phyloP scores from a whole-genome alignment of 2,888 invertebrate species.

The Lucinisca nassula region DNA sequence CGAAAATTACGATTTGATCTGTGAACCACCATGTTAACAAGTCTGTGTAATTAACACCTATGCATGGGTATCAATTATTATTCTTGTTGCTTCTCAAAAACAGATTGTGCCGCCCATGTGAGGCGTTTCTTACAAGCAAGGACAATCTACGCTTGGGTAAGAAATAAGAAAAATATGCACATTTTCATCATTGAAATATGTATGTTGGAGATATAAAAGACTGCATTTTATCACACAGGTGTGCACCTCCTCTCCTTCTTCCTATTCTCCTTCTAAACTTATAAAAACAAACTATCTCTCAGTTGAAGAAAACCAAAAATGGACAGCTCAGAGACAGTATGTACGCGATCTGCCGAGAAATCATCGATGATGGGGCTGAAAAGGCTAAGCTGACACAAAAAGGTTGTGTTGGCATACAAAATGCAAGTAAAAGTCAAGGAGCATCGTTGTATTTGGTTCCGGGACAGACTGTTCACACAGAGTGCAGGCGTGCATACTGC shows the following conservation, averaged over 20 bases:
- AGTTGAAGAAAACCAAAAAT: background rate
- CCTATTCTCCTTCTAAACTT: too few relatives aligned
- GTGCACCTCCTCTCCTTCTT: background rate
- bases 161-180: background rate
- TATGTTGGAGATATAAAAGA: too few relatives aligned
- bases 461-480: conserved; percentile 11
- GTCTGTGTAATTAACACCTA: background rate
- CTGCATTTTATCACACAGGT: too few relatives aligned
- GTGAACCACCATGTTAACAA: too few relatives aligned
- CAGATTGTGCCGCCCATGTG: background rate
- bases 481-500: conserved; percentile 19
- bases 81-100: background rate
- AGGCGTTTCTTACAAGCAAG: background rate
- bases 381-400: conserved; percentile 11
- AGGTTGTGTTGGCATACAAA: background rate
- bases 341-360: background rate
- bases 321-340: background rate
- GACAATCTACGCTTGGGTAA: too few relatives aligned
- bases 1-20: too few relatives aligned
- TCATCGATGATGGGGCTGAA: background rate
- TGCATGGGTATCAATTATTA: background rate
- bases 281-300: too few relatives aligned
- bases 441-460: background rate
- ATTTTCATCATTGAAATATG: too few relatives aligned
- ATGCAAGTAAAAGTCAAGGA: background rate